Evolutionary conservation across 2,888 invertebrate genomes (phyloP), one percentile per base, ranked within the genome.

Genomic region (Xylota segnis): DNA sequence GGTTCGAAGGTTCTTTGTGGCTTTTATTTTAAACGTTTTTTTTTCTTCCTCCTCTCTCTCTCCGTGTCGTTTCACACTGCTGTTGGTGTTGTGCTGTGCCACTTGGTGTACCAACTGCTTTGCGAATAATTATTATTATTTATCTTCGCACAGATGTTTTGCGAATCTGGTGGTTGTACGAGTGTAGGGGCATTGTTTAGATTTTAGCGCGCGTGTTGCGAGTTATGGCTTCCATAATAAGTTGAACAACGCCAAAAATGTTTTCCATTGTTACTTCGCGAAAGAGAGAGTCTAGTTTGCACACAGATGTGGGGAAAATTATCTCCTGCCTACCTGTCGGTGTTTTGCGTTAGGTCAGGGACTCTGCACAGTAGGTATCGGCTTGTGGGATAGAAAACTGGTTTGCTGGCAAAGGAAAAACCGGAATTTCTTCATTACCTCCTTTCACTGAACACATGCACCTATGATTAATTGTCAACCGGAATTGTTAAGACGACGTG

Each of bases 71-170:
- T 3, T 23, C 23, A 23, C 23, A 2, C 23, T 23, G 1, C 3
- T 66, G 65, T 23, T 23, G 29, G 4, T 32, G 9, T 23, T 61
- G 23, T 58, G n/a, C 45, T 4, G 18, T 37, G 29, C 45, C 32
- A 50, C 40, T 79, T 59, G 70, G 65, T 29, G 50, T 66, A 66
- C 81, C 81, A 74, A 74, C 81, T 59, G 74, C 71, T 65, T 18
- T 56, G 37, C 54, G 40, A 71, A 72, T 59, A 65, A 59, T 78
- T 65, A 47, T 78, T 65, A 47, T 54, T 83, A 81, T 71, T 72
- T 77, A 72, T 86, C 76, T 77, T 77, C 76, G 66, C 65, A 82
- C 86, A 86, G 82, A 76, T 86, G 82, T 77, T 84, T 82, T 58
- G 59, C 4, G 10, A 52, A 75, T 70, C 45, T 75, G 70, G 68